Percentiles rank a stretch among this genome's conserved stretches.
These are phyloP conservation scores for Alsophila aescularia DNA, from an alignment of 2,888 invertebrate genomes.

Conservation along the genomic window DNA sequence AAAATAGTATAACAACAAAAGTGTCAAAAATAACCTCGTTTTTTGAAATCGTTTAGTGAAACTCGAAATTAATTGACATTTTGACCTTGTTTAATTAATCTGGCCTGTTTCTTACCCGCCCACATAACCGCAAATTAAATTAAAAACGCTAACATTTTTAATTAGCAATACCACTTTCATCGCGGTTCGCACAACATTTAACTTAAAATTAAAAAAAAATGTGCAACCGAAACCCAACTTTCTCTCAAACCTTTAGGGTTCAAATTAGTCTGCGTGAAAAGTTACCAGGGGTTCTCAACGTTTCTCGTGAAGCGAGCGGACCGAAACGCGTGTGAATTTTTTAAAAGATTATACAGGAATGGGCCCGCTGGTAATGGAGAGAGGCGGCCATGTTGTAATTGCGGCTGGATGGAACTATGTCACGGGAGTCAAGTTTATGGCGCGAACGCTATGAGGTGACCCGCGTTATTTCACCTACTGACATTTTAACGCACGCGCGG, in stretches of 20 bases:
- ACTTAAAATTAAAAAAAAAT: slow-evolving; percentile 44
- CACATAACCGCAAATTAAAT: slow-evolving; percentile 35
- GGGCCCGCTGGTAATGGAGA: slow-evolving; percentile 61
- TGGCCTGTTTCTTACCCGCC: slow-evolving; percentile 19
- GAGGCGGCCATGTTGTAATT: slow-evolving; percentile 60
- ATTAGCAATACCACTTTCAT: slow-evolving; percentile 64
- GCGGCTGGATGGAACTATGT: slow-evolving; percentile 58
- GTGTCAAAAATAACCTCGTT: too few species aligned
- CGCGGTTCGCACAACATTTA: slow-evolving; percentile 49
- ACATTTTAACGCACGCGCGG: slow-evolving; percentile 20
- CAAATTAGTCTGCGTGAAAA: slow-evolving; percentile 32
- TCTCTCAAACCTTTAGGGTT: slow-evolving; percentile 29
- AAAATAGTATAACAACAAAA: background rate
- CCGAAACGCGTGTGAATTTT: slow-evolving; percentile 70
- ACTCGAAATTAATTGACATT: slow-evolving; percentile 4
- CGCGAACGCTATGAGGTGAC: slow-evolving; percentile 15
- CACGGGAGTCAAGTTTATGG: slow-evolving; percentile 49
- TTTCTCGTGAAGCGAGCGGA: slow-evolving; percentile 44
- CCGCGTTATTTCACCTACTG: slow-evolving; percentile 9
- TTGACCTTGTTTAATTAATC: slow-evolving; percentile 22
- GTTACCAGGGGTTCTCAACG: slow-evolving; percentile 53
- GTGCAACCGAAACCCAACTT: slow-evolving; percentile 35
- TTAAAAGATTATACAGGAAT: slow-evolving; percentile 76
- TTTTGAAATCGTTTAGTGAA: too few species aligned
- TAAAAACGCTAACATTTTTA: slow-evolving; percentile 53